Base-by-base conservation (phyloP, 2,113 vertebrate species). In the Collichthys lucidus region DNA sequence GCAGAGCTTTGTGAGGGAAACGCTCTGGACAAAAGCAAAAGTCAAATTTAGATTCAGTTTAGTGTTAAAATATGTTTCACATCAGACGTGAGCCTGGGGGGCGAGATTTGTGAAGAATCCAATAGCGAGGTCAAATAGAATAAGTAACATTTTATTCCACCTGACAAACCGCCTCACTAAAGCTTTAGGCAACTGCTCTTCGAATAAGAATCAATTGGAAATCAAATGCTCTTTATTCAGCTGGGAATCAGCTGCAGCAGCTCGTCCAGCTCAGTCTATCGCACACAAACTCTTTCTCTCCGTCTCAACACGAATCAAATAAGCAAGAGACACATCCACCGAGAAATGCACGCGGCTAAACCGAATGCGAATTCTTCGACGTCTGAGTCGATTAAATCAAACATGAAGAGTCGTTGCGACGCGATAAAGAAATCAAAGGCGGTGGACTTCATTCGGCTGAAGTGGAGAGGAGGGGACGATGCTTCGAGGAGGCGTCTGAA, bases 361-460 rank as follows among this genome's bases (percentile, higher is more conserved):
- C 86, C 74, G 79, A 87, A 89, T 40, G 81, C 35, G 73, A 84
- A 79, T 82, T 83, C 69, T 53, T 22, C 40, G 73, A 80, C 67
- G 83, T 88, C 79, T 1, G 19, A 70, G 82, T 83, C 85, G 82
- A 80, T 89, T 82, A 83, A 81, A 87, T 89, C 73, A 84, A 87
- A 88, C 75, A 83, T 20, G n/a, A 68, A 42, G 79, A 90, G 68
- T 80, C 42, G 53, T 83, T 88, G 59, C 60, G 46, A 40, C 16
- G 63, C 55, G 69, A 88, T 62, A 46, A 46, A 71, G 42, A 82
- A 92, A 90, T 90, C 80, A 90, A 87, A 91, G 85, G 73, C 75
- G 42, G 19, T 3, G 26, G 44, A 57, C 79, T 77, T 73, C 55
- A 71, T 74, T 86, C 76, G 85, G 47, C 67, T 81, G 44, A 80